Conservation (phyloP, 2,797 vertebrate genomes). For the Novumbra hubbsi region DNA sequence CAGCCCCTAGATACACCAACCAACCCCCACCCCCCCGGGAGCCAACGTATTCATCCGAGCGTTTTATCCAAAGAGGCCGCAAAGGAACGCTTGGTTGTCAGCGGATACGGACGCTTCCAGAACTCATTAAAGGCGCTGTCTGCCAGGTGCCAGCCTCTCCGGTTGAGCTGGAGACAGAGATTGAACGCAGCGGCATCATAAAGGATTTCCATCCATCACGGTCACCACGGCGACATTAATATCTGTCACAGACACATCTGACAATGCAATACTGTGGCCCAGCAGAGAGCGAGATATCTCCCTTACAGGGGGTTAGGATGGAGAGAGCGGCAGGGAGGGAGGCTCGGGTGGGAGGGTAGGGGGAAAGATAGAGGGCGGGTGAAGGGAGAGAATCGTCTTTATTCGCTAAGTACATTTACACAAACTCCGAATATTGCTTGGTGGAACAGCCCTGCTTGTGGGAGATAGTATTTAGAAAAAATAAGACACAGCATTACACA, state of each 20-base stretch:
- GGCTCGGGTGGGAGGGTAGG: neutral
- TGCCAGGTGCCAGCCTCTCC: conserved; percentile 57
- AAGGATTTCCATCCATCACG: conserved; percentile 74
- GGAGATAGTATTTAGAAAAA: too few relatives aligned
- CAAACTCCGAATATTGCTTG: too few relatives aligned
- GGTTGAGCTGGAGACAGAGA: conserved; percentile 62
- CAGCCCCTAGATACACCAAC: neutral
- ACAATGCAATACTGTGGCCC: conserved; percentile 64
- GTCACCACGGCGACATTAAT: conserved; percentile 64
- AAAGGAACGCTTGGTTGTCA: conserved; percentile 66
- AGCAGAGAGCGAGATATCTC: conserved; percentile 57
- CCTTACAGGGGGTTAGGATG: conserved; percentile 48
- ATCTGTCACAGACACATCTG: conserved; percentile 67
- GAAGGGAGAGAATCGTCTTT: neutral
- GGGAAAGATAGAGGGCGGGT: neutral
- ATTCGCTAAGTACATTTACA: neutral
- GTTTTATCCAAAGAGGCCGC: conserved; percentile 57
- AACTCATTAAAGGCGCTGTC: conserved; percentile 71
- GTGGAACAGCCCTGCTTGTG: too few relatives aligned
- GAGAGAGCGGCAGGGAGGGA: conserved; percentile 18
- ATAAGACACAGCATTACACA: too few relatives aligned
- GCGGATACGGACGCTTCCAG: conserved; percentile 65
- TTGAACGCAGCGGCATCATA: conserved; percentile 62
- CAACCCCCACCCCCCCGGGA: conserved; percentile 1
- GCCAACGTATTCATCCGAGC: conserved; percentile 37